Evolutionary conservation across 1,140 invertebrate genomes (phyloP).

Genomic region (Mylabris phalerata): DNA sequence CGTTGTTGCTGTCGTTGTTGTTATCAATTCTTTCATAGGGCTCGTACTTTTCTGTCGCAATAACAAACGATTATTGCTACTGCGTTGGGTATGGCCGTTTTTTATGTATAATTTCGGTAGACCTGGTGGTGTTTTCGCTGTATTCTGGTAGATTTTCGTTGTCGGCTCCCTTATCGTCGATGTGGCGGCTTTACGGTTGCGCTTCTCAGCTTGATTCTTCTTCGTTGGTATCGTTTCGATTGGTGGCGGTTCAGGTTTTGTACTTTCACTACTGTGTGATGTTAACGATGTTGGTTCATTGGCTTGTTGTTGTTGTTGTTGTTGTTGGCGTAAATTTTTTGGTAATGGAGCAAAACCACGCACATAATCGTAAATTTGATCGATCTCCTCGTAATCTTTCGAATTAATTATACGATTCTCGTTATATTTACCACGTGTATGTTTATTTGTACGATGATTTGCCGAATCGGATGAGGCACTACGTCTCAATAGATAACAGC

Average conservation of each 20-base stretch:
- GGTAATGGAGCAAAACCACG: slow-evolving; percentile 83
- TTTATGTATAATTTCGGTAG: slow-evolving; percentile 72
- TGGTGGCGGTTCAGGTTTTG: slow-evolving; percentile 79
- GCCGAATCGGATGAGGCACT: slow-evolving; percentile 68
- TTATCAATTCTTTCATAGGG: slow-evolving; percentile 55
- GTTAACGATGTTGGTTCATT: slow-evolving; percentile 43
- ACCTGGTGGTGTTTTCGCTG: slow-evolving; percentile 50
- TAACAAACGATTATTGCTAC: slow-evolving; percentile 42
- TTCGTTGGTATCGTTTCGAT: slow-evolving; percentile 86
- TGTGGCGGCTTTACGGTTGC: slow-evolving; percentile 51
- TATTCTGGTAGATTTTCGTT: slow-evolving; percentile 28
- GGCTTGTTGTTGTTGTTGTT: too few species aligned
- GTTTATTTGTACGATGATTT: slow-evolving; percentile 44
- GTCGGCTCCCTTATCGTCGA: slow-evolving; percentile 43
- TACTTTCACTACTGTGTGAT: slow-evolving; percentile 48
- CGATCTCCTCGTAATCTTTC: slow-evolving; percentile 91
- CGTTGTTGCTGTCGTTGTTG: too few species aligned
- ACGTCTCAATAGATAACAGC: slow-evolving; percentile 55
- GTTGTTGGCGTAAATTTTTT: slow-evolving; percentile 62
- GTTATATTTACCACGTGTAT: slow-evolving; percentile 42
- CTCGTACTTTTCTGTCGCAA: slow-evolving; percentile 66
- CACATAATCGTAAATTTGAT: slow-evolving; percentile 95
- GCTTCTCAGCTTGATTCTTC: slow-evolving; percentile 65
- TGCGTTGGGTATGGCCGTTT: slow-evolving; percentile 60
- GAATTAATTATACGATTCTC: slow-evolving; percentile 52